Percentiles rank a stretch among this genome's conserved stretches.
phyloP scores from a whole-genome alignment of 1,140 invertebrate genomes.

The Solenopsis fugax region DNA sequence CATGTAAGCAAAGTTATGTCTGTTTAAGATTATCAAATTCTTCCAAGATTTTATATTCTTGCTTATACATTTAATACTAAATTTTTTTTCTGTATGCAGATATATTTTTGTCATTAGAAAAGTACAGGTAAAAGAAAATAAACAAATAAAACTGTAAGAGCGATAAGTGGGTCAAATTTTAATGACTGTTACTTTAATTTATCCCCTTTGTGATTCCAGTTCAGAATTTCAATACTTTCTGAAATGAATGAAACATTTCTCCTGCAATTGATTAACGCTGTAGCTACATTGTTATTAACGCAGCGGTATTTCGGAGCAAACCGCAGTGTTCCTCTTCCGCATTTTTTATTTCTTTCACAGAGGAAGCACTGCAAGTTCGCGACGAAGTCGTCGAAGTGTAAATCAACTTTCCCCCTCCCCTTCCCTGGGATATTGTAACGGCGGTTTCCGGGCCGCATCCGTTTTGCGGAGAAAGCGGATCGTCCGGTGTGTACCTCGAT shows the following conservation, averaged over 20 bases:
- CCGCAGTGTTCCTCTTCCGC: background rate
- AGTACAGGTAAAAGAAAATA: background rate
- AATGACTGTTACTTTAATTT: no score
- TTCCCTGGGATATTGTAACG: constrained; percentile 28
- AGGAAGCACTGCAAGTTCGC: constrained; percentile 56
- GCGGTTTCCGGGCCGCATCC: constrained; percentile 72
- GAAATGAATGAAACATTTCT: background rate
- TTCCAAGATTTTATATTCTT: no score
- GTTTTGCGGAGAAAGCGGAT: constrained; percentile 75
- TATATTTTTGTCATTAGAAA: background rate
- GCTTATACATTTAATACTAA: no score
- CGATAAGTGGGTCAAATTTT: no score
- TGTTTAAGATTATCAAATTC: no score
- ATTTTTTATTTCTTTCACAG: constrained; percentile 11
- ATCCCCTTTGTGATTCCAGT: no score
- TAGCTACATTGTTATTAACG: background rate
- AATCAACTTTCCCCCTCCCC: background rate
- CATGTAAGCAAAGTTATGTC: no score
- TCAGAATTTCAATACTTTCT: background rate
- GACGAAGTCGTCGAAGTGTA: constrained; percentile 52
- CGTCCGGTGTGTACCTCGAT: constrained; percentile 41
- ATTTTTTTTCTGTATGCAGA: background rate
- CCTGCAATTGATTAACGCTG: background rate
- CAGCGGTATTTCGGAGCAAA: background rate
- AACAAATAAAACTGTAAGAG: background rate